phyloP scores from a whole-genome alignment of 2,113 vertebrate genomes.

The Hippocampus abdominalis region DNA sequence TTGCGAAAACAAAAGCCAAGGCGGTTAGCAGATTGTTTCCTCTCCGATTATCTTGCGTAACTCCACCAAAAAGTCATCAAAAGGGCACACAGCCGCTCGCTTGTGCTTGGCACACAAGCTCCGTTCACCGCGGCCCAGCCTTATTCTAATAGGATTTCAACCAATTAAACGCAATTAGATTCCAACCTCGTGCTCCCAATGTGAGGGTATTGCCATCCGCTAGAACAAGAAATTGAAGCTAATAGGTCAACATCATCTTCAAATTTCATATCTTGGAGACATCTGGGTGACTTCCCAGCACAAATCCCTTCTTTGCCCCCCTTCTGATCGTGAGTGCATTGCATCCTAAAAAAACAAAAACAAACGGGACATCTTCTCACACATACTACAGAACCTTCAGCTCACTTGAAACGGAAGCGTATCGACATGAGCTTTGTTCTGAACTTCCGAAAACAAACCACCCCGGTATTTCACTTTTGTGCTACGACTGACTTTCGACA shows the following conservation, averaged over 20 bases:
- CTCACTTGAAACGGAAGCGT: too few species aligned
- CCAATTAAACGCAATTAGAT: conserved; percentile 48
- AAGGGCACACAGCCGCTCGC: conserved; percentile 35
- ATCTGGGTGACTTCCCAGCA: too few species aligned
- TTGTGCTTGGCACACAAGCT: conserved; percentile 46
- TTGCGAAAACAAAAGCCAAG: not conserved
- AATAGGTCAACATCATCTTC: conserved; percentile 34
- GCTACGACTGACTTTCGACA: too few species aligned
- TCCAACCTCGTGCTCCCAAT: conserved; percentile 65
- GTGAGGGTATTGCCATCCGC: conserved; percentile 19
- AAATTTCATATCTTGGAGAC: conserved; percentile 9
- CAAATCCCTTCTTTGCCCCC: too few species aligned
- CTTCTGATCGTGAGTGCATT: too few species aligned
- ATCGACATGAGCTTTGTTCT: too few species aligned
- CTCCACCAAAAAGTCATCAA: conserved; percentile 40
- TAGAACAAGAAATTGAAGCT: conserved; percentile 15
- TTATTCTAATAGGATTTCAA: conserved; percentile 63
- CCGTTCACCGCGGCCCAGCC: conserved; percentile 41
- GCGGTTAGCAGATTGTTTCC: not conserved
- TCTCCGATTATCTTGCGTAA: conserved; percentile 21
- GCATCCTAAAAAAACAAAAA: too few species aligned
- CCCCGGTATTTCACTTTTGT: too few species aligned
- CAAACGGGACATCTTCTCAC: too few species aligned
- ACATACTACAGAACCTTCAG: too few species aligned
- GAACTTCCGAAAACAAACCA: too few species aligned